Base-by-base conservation (phyloP, 2,888 invertebrate species). In the Drosophila niveifrons region DNA sequence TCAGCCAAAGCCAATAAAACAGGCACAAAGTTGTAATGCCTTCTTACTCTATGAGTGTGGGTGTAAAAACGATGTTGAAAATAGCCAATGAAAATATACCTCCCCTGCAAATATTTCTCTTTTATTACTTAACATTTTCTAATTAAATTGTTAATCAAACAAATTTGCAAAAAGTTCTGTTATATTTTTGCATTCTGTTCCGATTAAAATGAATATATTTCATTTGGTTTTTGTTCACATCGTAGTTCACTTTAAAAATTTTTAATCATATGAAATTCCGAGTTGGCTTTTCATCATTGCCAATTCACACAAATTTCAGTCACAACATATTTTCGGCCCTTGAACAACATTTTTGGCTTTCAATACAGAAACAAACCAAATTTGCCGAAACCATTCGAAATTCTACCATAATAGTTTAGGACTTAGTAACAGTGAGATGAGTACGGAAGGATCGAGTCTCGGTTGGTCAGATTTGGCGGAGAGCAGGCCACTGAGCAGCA, bases 391-490 rank as follows among this genome's bases (percentile, higher is more conserved):
- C 11, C 31, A 31, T 18, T 44, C 29, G 13, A 67, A 51, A 59
- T 62, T 61, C 8, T 17, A 28, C 23, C 41, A 18, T 8, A 31
- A n/a, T 11, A n/a, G 34, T 8, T 31, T 31, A 36, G 36, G 39
- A 36, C 11, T n/a, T n/a, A n/a, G n/a, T 34, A 51, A 50, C 43
- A 44, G 65, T 13, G 39, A 41, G 29, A 73, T 75, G 74, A 74
- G 75, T 41, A 74, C 67, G 2, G 65, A 75, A 36, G 58, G 50
- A n/a, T 75, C 76, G 2, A 74, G 74, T 50, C 15, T 75, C 9
- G 53, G 52, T 11, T 75, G 70, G 75, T 58, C 66, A n/a, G 75
- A 75, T 63, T 29, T 73, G 36, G 23, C 46, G 7, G 75, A 62
- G 1, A 69, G 36, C 46, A 34, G 48, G 15, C 47, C 44, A 11